Percentiles rank a stretch among this genome's conserved stretches.
These are phyloP conservation scores for Pteria penguin DNA, from an alignment of 2,888 invertebrate genomes.

Conservation along the genomic window DNA sequence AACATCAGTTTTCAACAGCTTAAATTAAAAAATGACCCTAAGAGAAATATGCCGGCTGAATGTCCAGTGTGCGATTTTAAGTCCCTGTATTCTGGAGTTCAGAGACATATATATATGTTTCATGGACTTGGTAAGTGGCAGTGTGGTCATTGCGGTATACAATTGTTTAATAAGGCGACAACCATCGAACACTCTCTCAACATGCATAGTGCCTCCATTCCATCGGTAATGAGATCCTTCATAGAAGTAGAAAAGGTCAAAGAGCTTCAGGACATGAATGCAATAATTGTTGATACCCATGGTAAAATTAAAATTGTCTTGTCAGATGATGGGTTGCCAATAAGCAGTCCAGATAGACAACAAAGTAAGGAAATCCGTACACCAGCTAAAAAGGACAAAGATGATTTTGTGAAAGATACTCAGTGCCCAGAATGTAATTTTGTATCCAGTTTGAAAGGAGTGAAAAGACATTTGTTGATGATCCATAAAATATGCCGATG, in stretches of 20 bases:
- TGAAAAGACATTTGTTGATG: conserved; percentile 19
- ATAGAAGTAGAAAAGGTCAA: conserved; percentile 1
- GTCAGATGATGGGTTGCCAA: neutral
- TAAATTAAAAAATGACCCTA: neutral
- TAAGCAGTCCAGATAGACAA: neutral
- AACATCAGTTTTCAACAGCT: neutral
- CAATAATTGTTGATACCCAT: neutral
- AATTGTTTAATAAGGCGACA: neutral
- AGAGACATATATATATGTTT: conserved; percentile 19
- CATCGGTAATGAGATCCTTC: conserved; percentile 8
- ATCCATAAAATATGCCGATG: conserved; percentile 34
- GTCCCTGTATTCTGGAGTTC: conserved; percentile 10
- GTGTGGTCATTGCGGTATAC: conserved; percentile 11
- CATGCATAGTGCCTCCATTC: neutral
- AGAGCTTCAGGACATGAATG: neutral
- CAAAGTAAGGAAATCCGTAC: neutral
- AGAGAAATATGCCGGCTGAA: neutral
- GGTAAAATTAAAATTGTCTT: neutral
- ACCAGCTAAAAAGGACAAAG: neutral
- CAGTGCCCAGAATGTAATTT: neutral
- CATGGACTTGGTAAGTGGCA: conserved; percentile 15
- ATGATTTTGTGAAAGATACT: neutral
- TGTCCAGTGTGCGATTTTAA: conserved; percentile 28
- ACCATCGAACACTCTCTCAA: conserved; percentile 8
- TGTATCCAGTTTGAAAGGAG: neutral